Evolutionary conservation across 2,797 vertebrate genomes (phyloP).

Genomic region (Hafferia zeledoni): DNA sequence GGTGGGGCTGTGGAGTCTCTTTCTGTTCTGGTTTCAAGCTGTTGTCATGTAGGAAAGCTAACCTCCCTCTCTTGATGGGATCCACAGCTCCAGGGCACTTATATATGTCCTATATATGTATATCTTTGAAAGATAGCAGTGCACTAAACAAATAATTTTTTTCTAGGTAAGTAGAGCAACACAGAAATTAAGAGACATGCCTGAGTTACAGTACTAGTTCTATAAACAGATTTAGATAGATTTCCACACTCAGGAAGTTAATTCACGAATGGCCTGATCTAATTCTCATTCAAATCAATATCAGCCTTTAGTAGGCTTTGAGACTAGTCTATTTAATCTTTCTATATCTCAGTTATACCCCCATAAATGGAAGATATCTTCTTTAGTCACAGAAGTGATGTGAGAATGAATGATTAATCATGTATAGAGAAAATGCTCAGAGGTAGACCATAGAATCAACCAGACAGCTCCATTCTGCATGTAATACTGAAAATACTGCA

Average conservation of each 20-base stretch:
- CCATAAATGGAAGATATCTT: slow-evolving; percentile 3
- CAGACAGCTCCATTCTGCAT: not conserved
- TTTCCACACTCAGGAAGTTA: not conserved
- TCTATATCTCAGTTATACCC: not conserved
- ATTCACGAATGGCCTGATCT: not conserved
- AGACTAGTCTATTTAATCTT: not conserved
- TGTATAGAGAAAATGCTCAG: not conserved
- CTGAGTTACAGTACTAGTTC: not conserved
- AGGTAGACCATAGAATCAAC: not conserved
- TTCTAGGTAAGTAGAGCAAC: not conserved
- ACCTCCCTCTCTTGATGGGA: fast-evolving
- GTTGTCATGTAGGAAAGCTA: not conserved
- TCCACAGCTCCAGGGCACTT: not conserved
- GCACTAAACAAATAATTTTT: fast-evolving
- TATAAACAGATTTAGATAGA: not conserved
- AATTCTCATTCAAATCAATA: slow-evolving; percentile 15
- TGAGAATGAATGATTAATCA: slow-evolving; percentile 17
- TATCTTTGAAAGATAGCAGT: not conserved
- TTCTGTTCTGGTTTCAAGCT: not conserved
- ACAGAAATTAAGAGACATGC: not conserved
- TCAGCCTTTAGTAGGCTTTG: not conserved
- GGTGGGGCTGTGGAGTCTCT: not conserved
- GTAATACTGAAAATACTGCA: not conserved
- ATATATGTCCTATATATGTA: not conserved
- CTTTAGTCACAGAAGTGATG: not conserved